Evolutionary conservation across 2,113 vertebrate genomes (phyloP), one percentile per base, ranked within the genome.

Genomic region (Mormoops blainvillei): DNA sequence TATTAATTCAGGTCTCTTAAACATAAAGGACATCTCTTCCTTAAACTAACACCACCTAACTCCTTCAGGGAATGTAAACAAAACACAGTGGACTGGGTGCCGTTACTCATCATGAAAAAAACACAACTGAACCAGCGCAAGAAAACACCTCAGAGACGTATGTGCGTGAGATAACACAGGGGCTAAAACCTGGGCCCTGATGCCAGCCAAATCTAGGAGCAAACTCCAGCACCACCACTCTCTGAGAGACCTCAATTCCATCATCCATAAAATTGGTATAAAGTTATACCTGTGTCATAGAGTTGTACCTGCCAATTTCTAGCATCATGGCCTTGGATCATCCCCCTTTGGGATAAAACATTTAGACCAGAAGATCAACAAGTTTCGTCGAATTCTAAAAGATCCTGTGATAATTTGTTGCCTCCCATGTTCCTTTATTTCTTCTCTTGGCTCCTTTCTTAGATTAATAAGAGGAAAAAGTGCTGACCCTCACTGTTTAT

Each of bases 301-400:
- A n/a, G 28, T 63, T 50, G 18, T 36, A 65, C 81, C 54, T 87
- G 14, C 65, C 81, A 38, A 15, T 83, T 67, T 83, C 52, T 56
- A 38, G 26, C 52, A 33, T 33, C 11, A 15, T 56, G 20, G 26
- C 26, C 50, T 70, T 28, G 16, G 50, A 36, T 52, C 33, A 67
- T 56, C 58, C 38, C 38, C 10, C 15, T 48, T 16, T 33, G 48
- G 18, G 81, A 24, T 36, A 38, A 91, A 63, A 63, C 20, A 5
- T 50, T 70, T 74, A 78, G 48, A 36, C 24, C 54, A 67, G 81
- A 80, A 80, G 38, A 94, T 82, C 41, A 43, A 22, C 77, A 73
- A 22, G 16, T 43, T 92, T 50, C 36, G 41, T 54, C 33, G 26
- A n/a, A 61, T n/a, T 89, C 26, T 78, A 78, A 92, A 88, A 31